A percentile compares a stretch with the other conserved stretches of the same genome.
Conservation (phyloP, 1,140 invertebrate species). For the Triops longicaudatus region DNA sequence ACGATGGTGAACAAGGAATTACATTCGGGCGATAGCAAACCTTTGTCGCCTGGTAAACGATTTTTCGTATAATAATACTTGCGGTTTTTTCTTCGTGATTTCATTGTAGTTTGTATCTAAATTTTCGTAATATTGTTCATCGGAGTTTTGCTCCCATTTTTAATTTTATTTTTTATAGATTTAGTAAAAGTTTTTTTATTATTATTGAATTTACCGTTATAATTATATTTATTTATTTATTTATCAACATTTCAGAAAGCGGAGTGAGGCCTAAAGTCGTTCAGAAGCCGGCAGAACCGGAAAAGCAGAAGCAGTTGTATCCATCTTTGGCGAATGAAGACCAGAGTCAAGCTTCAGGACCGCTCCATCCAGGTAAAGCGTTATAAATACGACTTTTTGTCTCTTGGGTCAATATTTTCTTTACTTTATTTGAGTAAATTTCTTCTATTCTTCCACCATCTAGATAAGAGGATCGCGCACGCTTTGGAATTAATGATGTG, state of each 20-base stretch:
- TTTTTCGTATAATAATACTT: not conserved
- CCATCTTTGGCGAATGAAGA: not conserved
- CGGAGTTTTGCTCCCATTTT: too few species aligned
- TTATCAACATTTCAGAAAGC: not conserved
- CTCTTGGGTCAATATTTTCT: too few species aligned
- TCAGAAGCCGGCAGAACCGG: not conserved
- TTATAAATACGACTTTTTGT: not conserved
- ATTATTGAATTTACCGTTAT: too few species aligned
- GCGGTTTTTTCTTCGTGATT: too few species aligned
- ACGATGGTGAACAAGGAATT: constrained; percentile 29
- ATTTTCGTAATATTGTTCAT: too few species aligned
- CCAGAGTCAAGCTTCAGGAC: not conserved
- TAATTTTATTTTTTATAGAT: too few species aligned
- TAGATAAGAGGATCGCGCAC: constrained; percentile 51
- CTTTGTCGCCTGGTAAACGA: not conserved
- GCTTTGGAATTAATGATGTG: constrained; percentile 58
- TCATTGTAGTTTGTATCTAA: too few species aligned
- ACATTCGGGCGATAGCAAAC: not conserved
- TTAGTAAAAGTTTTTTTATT: too few species aligned
- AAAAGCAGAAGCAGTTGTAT: not conserved
- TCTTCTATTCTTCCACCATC: constrained; percentile 34
- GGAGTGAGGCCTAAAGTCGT: not conserved
- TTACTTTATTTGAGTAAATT: too few species aligned
- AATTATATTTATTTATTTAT: not conserved
- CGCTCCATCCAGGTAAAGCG: constrained; percentile 26